Conservation (phyloP, 2,888 invertebrate species). For the Synanthedon formicaeformis region DNA sequence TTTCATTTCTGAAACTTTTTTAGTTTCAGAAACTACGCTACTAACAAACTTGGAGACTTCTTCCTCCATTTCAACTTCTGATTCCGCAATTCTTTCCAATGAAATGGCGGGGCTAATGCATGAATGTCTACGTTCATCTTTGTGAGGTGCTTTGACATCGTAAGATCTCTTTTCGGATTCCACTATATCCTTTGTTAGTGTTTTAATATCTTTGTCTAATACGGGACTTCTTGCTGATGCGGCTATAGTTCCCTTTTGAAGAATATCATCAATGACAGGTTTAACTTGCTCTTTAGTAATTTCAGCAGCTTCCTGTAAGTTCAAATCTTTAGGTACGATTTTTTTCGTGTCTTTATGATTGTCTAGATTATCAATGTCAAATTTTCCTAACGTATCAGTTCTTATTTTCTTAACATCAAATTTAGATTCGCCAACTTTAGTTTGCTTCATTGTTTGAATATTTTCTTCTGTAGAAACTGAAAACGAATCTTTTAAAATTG, state of each 20-base stretch:
- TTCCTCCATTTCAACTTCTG: slow-evolving; percentile 57
- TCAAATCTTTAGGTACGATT: slow-evolving; percentile 31
- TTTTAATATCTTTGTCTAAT: slow-evolving; percentile 51
- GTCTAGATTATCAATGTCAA: slow-evolving; percentile 32
- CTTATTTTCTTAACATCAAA: slow-evolving; percentile 56
- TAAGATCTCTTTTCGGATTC: slow-evolving; percentile 57
- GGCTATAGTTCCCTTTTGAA: slow-evolving; percentile 50
- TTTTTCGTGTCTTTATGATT: slow-evolving; percentile 27
- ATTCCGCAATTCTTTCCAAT: slow-evolving; percentile 59
- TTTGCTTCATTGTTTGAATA: slow-evolving; percentile 16
- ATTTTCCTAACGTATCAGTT: slow-evolving; percentile 51
- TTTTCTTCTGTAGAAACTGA: slow-evolving; percentile 12
- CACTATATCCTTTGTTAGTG: slow-evolving; percentile 41
- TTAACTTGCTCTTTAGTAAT: slow-evolving; percentile 57
- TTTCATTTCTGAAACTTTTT: slow-evolving; percentile 18
- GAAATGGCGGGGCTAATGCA: slow-evolving; percentile 63
- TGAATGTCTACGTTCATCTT: slow-evolving; percentile 59
- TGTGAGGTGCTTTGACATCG: slow-evolving; percentile 57
- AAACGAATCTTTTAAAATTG: slow-evolving; percentile 19
- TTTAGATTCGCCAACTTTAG: slow-evolving; percentile 24
- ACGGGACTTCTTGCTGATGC: slow-evolving; percentile 47
- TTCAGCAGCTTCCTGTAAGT: slow-evolving; percentile 33
- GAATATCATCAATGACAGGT: slow-evolving; percentile 55
- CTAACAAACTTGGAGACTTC: slow-evolving; percentile 26
- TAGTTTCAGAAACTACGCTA: slow-evolving; percentile 13